These are phyloP conservation scores for Centroberyx gerrardi DNA, from an alignment of 2,797 vertebrate genomes.

Conservation along the genomic window DNA sequence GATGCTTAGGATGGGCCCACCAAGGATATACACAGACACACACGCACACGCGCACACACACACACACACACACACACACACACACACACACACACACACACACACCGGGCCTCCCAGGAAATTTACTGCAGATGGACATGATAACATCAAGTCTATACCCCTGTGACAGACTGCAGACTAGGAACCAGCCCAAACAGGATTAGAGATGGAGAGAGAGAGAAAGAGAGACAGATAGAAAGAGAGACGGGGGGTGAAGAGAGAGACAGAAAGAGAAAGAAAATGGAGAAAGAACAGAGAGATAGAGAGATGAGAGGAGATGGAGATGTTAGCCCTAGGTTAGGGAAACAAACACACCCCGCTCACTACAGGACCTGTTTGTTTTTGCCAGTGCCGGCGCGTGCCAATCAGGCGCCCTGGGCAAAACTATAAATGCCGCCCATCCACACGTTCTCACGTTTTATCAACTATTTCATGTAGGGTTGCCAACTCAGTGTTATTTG, in stretches of 20 bases:
- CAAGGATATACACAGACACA: neutral
- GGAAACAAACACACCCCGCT: conserved; percentile 51
- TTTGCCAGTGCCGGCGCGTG: no score
- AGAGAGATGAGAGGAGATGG: conserved; percentile 36
- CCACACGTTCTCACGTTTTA: no score
- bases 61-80: conserved; percentile 1
- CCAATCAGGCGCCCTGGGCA: no score
- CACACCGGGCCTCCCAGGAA: conserved; percentile 62
- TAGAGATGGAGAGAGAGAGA: conserved; percentile 46
- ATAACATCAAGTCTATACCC: conserved; percentile 71
- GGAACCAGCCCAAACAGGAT: conserved; percentile 72
- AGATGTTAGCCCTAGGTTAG: conserved; percentile 49
- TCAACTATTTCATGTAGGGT: no score
- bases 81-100: conserved; percentile 9
- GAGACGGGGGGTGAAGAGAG: conserved; percentile 10
- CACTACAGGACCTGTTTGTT: conserved; percentile 50
- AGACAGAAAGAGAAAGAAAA: conserved; percentile 34
- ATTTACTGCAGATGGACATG: conserved; percentile 68
- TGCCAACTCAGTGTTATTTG: no score
- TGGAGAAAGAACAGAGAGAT: conserved; percentile 9
- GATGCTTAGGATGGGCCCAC: no score
- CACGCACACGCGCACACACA: conserved; percentile 2
- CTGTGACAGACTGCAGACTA: conserved; percentile 73
- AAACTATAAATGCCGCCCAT: no score
- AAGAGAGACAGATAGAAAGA: conserved; percentile 39